Conservation (phyloP, 2,113 vertebrate genomes). For the Neoarius graeffei region DNA sequence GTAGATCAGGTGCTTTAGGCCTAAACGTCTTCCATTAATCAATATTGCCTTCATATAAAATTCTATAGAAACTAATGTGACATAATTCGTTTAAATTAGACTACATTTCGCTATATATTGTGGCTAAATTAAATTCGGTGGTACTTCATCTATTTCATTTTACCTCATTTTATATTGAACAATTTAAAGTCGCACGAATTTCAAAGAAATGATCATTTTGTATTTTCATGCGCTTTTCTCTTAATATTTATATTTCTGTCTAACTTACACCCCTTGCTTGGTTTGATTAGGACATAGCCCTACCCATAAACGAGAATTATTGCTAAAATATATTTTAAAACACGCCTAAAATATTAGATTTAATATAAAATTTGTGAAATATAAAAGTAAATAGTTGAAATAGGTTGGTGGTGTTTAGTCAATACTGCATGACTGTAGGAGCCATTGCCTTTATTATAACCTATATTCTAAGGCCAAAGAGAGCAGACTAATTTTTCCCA, state of each 20-base stretch:
- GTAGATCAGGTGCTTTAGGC: neutral
- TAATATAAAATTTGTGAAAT: neutral
- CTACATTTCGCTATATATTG: neutral
- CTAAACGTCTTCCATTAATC: neutral
- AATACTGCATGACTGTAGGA: neutral
- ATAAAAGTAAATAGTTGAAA: neutral
- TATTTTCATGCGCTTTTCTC: neutral
- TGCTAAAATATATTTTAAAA: neutral
- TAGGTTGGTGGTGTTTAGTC: neutral
- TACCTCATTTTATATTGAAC: neutral
- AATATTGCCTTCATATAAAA: neutral
- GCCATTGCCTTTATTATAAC: no score
- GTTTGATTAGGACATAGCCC: neutral
- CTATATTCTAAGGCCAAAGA: neutral
- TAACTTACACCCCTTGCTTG: neutral
- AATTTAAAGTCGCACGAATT: neutral
- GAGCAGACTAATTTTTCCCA: neutral
- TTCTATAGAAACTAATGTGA: neutral
- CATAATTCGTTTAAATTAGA: neutral
- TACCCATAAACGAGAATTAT: neutral
- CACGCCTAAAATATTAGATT: neutral
- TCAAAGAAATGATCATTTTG: neutral
- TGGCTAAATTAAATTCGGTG: neutral
- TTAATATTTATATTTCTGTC: neutral
- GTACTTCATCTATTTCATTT: neutral